phyloP scores from a whole-genome alignment of 2,797 vertebrate species.

The Hyperoplus immaculatus region DNA sequence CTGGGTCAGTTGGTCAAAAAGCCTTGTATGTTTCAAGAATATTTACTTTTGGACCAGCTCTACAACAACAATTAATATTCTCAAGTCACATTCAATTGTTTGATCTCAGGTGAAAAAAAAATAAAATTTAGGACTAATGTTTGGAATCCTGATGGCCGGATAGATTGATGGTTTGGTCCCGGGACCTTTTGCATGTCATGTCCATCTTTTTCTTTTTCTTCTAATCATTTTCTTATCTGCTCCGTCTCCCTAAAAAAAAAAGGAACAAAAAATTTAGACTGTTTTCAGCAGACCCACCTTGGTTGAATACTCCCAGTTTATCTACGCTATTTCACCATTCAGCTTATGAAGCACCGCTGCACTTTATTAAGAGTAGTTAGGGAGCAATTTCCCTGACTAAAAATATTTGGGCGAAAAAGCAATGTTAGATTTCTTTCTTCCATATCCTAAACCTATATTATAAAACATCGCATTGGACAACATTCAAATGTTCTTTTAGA shows the following conservation, averaged over 20 bases:
- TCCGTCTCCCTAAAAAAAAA: constrained; percentile 2
- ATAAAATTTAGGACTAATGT: neutral
- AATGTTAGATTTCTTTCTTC: constrained; percentile 12
- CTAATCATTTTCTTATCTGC: neutral
- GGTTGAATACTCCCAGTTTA: neutral
- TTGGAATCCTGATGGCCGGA: neutral
- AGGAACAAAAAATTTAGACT: neutral
- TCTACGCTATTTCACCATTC: constrained; percentile 30
- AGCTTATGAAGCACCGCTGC: constrained; percentile 72
- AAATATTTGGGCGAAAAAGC: constrained; percentile 10
- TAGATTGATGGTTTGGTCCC: neutral
- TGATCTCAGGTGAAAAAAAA: neutral
- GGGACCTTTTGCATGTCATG: neutral
- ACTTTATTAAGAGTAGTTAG: constrained; percentile 68
- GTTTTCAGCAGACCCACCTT: neutral
- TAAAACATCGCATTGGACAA: constrained; percentile 4
- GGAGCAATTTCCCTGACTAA: neutral
- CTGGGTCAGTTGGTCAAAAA: neutral
- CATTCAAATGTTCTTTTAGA: constrained; percentile 13
- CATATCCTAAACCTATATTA: neutral
- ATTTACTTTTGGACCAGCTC: neutral
- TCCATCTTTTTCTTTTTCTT: constrained; percentile 6
- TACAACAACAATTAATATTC: neutral
- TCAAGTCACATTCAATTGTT: neutral
- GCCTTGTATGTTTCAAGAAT: too few relatives aligned